Conservation (phyloP, 2,888 invertebrate species). For the Argyra leucocephala region DNA sequence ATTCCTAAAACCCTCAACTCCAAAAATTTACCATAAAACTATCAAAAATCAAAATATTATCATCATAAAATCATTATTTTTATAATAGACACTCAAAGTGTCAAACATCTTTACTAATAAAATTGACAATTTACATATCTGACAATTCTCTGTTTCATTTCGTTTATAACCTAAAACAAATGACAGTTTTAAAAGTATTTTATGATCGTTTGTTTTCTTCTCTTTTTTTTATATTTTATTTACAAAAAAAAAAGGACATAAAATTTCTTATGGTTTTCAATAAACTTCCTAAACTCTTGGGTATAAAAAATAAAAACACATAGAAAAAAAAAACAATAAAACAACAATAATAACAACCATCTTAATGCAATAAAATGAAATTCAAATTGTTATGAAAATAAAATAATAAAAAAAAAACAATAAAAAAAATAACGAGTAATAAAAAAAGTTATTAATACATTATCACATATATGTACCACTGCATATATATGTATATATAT, state of each 20-base stretch:
- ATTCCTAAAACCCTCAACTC: not conserved
- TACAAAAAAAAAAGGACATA: conserved; percentile 6
- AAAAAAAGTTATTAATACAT: conserved; percentile 2
- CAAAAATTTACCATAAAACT: not conserved
- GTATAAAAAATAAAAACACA: too few relatives aligned
- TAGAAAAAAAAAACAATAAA: too few relatives aligned
- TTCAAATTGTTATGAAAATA: not conserved
- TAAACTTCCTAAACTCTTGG: not conserved
- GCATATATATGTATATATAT: too few relatives aligned
- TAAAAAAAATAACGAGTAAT: not conserved
- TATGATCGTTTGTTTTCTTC: not conserved
- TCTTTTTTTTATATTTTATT: too few relatives aligned
- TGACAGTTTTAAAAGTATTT: conserved; percentile 1
- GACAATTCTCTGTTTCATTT: not conserved
- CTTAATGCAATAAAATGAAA: not conserved
- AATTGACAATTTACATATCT: conserved; percentile 6
- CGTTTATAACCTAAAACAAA: not conserved
- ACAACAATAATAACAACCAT: too few relatives aligned
- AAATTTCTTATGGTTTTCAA: not conserved
- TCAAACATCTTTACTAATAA: not conserved
- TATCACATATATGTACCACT: not conserved
- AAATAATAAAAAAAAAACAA: too few relatives aligned
- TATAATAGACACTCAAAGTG: conserved; percentile 6
- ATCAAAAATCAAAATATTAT: conserved; percentile 1
- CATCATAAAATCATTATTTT: conserved; percentile 6